Percentiles rank a stretch among this genome's conserved stretches.
phyloP scores from a whole-genome alignment of 1,140 invertebrate genomes.

The Danaus melanippus region DNA sequence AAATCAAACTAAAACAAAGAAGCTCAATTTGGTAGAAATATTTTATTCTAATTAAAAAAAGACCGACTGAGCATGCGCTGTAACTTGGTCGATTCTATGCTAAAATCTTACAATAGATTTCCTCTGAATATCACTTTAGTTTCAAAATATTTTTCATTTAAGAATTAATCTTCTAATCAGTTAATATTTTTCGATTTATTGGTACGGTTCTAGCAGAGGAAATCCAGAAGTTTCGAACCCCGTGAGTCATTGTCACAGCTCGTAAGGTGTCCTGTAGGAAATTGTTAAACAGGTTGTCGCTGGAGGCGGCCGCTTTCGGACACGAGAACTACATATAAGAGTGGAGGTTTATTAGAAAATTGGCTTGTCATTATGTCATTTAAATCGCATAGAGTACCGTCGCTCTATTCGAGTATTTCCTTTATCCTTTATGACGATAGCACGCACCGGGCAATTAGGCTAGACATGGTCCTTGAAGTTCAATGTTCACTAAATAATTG shows the following conservation, averaged over 20 bases:
- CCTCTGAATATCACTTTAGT: too few species aligned
- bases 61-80: too few species aligned
- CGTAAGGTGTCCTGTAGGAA: constrained; percentile 62
- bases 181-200: too few species aligned
- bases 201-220: too few species aligned
- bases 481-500: constrained; percentile 1
- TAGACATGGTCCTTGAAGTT: constrained; percentile 45
- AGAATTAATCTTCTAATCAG: too few species aligned
- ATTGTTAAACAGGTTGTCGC: constrained; percentile 57
- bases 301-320: constrained; percentile 47
- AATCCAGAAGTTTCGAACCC: too few species aligned
- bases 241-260: constrained; percentile 4
- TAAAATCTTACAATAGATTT: too few species aligned
- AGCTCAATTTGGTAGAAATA: too few species aligned
- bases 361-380: constrained; percentile 71
- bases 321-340: constrained; percentile 56
- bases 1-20: too few species aligned
- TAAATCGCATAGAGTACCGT: constrained; percentile 71
- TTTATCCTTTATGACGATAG: constrained; percentile 70
- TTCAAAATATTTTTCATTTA: too few species aligned
- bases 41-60: too few species aligned
- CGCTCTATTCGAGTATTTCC: constrained; percentile 70
- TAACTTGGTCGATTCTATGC: too few species aligned
- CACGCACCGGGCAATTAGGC: constrained; percentile 65
- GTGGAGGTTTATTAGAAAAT: constrained; percentile 72